These are phyloP conservation scores for Phenganax marumi DNA, from an alignment of 92 coral and sea anemone species.

Conservation along the genomic window DNA sequence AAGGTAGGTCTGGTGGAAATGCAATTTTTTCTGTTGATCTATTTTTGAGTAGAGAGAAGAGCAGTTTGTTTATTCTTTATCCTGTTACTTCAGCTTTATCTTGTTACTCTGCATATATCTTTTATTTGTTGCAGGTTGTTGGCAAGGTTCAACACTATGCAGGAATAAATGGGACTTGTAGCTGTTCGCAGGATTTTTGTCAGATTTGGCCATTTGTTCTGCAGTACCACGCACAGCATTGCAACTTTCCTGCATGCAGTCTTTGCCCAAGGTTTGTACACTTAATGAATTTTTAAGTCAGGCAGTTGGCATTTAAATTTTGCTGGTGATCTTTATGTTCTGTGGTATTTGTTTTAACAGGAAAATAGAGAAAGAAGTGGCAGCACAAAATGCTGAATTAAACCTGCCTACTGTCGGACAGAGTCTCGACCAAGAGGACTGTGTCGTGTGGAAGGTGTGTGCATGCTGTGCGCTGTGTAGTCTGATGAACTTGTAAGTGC, in stretches of 20 bases:
- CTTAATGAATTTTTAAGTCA: no score
- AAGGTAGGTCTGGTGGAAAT: no score
- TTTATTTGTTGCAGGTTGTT: not conserved
- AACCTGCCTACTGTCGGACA: constrained; percentile 60
- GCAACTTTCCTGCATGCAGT: not conserved
- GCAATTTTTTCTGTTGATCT: no score
- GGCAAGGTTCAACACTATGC: not conserved
- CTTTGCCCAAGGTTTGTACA: constrained; percentile 6
- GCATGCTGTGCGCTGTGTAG: not conserved
- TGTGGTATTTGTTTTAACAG: not conserved
- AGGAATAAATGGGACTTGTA: not conserved
- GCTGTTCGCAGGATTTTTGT: not conserved
- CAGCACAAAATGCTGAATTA: not conserved
- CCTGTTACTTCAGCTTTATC: not conserved
- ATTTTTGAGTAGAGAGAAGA: no score
- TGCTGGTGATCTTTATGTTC: not conserved
- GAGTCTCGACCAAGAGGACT: constrained; percentile 59
- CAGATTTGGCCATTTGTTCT: not conserved
- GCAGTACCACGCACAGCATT: not conserved
- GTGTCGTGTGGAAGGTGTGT: not conserved
- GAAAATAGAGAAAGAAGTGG: not conserved
- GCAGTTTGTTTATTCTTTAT: not conserved
- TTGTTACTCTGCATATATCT: not conserved
- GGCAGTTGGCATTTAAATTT: no score
- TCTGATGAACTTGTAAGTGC: no score